phyloP scores from a whole-genome alignment of 1,140 invertebrate genomes.

The Hesperophylax magnus region DNA sequence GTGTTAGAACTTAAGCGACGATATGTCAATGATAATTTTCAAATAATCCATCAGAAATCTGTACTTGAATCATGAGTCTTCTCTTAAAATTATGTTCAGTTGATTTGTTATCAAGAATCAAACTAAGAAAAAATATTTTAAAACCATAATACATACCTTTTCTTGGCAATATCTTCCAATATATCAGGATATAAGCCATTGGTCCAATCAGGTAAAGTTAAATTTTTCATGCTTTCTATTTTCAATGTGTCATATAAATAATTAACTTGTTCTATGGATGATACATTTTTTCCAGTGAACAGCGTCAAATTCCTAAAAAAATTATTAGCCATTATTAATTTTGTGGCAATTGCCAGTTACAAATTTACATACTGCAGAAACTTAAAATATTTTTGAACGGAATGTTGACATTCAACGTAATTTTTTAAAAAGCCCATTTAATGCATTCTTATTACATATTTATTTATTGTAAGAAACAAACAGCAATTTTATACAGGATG shows the following conservation, averaged over 20 bases:
- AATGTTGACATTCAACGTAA: no score
- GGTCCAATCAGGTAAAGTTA: constrained; percentile 35
- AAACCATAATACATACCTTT: not conserved
- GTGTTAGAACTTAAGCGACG: no score
- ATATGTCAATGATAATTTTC: no score
- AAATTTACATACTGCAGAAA: no score
- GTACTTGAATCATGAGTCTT: not conserved
- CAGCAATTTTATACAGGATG: no score
- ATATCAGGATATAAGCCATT: constrained; percentile 66
- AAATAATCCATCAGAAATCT: no score
- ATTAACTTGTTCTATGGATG: constrained; percentile 13
- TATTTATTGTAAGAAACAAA: no score
- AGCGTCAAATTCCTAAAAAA: constrained; percentile 16
- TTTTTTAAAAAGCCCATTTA: no score
- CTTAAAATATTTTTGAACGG: no score
- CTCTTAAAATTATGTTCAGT: not conserved
- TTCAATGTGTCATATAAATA: constrained; percentile 20
- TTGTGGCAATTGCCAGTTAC: no score
- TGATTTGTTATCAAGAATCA: not conserved
- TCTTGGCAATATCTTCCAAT: not conserved
- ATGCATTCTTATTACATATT: no score
- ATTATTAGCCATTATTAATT: not conserved
- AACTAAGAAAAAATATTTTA: not conserved
- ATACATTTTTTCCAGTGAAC: constrained; percentile 56
- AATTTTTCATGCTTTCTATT: constrained; percentile 14